A percentile compares a stretch with the other conserved stretches of the same genome.
These are phyloP conservation scores for Acleris holmiana DNA, from an alignment of 2,888 invertebrate genomes.

Conservation along the genomic window DNA sequence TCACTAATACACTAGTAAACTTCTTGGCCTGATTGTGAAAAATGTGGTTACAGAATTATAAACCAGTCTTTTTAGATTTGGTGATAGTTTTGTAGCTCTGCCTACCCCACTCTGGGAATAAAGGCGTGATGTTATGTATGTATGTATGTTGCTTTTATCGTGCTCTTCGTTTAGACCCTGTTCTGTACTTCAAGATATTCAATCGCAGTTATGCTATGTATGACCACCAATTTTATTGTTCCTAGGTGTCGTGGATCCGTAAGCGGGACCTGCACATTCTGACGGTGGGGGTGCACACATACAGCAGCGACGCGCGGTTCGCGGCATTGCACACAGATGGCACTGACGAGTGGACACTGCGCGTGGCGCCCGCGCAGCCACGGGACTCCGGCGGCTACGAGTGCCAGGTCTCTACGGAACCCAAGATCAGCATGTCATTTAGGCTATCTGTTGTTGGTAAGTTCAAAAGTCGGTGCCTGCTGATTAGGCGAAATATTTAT, in stretches of 20 bases:
- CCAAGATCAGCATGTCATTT: slow-evolving; percentile 92
- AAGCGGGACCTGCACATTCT: slow-evolving; percentile 92
- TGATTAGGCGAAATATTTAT: no score
- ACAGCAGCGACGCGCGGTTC: slow-evolving; percentile 88
- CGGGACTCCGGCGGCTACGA: slow-evolving; percentile 95
- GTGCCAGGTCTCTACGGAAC: slow-evolving; percentile 96
- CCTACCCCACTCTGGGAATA: no score
- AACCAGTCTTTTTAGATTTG: no score
- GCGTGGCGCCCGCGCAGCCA: slow-evolving; percentile 85
- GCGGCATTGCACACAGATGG: slow-evolving; percentile 87
- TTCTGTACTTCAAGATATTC: no score
- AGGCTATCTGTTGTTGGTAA: slow-evolving; percentile 91
- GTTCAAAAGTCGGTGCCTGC: slow-evolving; percentile 58
- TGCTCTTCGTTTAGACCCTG: no score
- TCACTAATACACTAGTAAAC: no score
- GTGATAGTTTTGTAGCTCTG: no score
- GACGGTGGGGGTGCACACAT: slow-evolving; percentile 86
- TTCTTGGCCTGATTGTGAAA: no score
- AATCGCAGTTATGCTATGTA: no score
- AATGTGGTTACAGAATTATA: no score
- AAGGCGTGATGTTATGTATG: no score
- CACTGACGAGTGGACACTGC: slow-evolving; percentile 86
- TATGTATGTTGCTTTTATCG: no score
- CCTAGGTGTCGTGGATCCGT: slow-evolving; percentile 94
- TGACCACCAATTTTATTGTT: slow-evolving; percentile 42